Evolutionary conservation across 2,888 invertebrate genomes (phyloP), one percentile per base, ranked within the genome.

Genomic region (Acrocyrtus sp.): DNA sequence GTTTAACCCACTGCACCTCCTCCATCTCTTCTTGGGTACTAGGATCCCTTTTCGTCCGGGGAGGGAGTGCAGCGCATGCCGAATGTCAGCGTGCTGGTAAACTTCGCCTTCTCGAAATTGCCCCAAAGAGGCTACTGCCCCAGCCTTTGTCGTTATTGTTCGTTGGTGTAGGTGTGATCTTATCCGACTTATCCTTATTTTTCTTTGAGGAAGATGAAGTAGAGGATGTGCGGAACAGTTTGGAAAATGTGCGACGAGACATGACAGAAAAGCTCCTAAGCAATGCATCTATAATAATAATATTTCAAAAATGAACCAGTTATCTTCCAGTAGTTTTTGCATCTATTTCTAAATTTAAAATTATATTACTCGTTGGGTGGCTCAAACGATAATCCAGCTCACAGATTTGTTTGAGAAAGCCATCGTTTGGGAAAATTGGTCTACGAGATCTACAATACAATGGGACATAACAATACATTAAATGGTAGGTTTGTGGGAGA

Each of bases 351-450:
- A n/a, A n/a, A n/a, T n/a, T n/a, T n/a, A 1, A 45, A 34, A 22
- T 41, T 1, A 15, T 24, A 43, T 54, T 74, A 74, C 74, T 74
- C 56, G 48, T 63, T 24, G 73, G 76, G 63, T 67, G 54, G 45
- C 67, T 68, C 12, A 80, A 61, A 10, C 76, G 66, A 8, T 76
- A 53, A 29, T 81, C 80, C 51, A 81, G 54, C 17, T 75, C 77
- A 51, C 78, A 78, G 17, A 81, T 74, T 65, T 81, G 79, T 41
- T 75, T 68, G 8, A 86, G 80, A 77, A 87, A 87, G 1, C 86
- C 86, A 45, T 84, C 83, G 77, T 86, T 87, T 0, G 86, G 86
- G 63, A 83, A 83, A 50, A 86, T 85, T 62, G 85, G 84, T 58
- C 86, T 79, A 45, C 83, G 81, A 19, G 79, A 75, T 41, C 85